Evolutionary conservation across 2,797 vertebrate species (phyloP), one percentile per base, ranked within the genome.

Genomic region (Hoplostethus mediterraneus): DNA sequence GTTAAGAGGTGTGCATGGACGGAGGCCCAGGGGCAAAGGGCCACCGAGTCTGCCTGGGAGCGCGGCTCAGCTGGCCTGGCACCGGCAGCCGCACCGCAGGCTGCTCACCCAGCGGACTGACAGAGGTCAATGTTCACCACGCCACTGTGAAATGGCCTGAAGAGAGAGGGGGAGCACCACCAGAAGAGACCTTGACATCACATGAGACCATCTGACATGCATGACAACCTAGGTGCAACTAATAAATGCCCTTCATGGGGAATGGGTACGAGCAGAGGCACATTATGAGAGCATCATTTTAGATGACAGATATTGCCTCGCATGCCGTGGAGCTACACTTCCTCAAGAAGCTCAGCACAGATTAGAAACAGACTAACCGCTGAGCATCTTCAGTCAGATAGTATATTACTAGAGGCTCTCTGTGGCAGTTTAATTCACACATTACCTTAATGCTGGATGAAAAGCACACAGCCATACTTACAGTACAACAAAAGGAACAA

Each of bases 41-140:
- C 72, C 83, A 75, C 28, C 8, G 70, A 76, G 70, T 83, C 75
- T 81, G 73, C 77, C 83, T 59, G 14, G 68, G 70, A 81, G 87
- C 57, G 28, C 2, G 73, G 82, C 69, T 91, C 86, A 84, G 87
- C 83, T 90, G 85, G 80, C 84, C 58, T 53, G 63, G 54, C 67
- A 71, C 82, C 71, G 51, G 72, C 53, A 70, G 86, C 33, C 71
- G 67, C 73, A 74, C 89, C 36, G 25, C 67, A 70, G 85, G 86
- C 87, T 84, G 88, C 81, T 90, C 81, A 84, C 64, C 79, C 81
- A 68, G 80, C 71, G 76, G 86, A 89, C 80, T 74, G 89, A 83
- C 90, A 90, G 84, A 90, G 90, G 92, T 91, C 88, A 84, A 17
- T 81, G 84, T 80, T 89, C 79, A 86, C 76, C 75, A 89, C 80